Base-by-base conservation (phyloP, 2,113 vertebrate species). In the Semnornis frantzii region DNA sequence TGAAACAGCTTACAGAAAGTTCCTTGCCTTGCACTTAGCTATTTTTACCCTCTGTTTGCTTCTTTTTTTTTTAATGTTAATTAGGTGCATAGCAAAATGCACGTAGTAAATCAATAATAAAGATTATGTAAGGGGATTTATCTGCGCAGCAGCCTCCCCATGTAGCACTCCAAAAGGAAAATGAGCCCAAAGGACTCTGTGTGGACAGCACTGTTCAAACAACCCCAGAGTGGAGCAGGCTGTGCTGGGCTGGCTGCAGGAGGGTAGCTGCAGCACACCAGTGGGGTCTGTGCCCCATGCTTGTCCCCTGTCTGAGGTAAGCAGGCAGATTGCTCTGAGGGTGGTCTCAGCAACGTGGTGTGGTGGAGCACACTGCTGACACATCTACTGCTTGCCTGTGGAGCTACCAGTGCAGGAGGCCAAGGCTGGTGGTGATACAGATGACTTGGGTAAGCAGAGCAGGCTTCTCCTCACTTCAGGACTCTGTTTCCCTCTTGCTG, bases 91-190 rank as follows among this genome's bases (percentile, higher is more conserved):
- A 88, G 69, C 62, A 86, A 93, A 92, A 87, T 84, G 59, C 65
- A 58, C 72, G 34, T 79, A 75, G 76, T 90, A 78, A 74, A 92
- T 96, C 90, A 88, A 39, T 88, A 93, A 82, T 86, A 83, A 90
- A 93, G 88, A 42, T 94, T 83, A 81, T 78, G 58, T 91, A 95
- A 94, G 88, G 42, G 20, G 18, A 72, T 85, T 83, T 72, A 65
- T 75, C 77, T 93, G 65, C 89, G 62, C 86, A 89, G 50, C 34
- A 72, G 48, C 23, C 64, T 77, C 37, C 78, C 63, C 34, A 28
- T 37, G n/a, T 72, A 68, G 70, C 76, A 55, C 81, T 93, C 76
- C 68, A 42, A 85, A 78, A 62, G 62, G 65, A 84, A 85, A 87
- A 74, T 50, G 59, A 78, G 31, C 85, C 69, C 78, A 71, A 68